Percentiles rank a stretch among this genome's conserved stretches.
phyloP scores from a whole-genome alignment of 2,888 invertebrate species.

The Mylabris sibirica region DNA sequence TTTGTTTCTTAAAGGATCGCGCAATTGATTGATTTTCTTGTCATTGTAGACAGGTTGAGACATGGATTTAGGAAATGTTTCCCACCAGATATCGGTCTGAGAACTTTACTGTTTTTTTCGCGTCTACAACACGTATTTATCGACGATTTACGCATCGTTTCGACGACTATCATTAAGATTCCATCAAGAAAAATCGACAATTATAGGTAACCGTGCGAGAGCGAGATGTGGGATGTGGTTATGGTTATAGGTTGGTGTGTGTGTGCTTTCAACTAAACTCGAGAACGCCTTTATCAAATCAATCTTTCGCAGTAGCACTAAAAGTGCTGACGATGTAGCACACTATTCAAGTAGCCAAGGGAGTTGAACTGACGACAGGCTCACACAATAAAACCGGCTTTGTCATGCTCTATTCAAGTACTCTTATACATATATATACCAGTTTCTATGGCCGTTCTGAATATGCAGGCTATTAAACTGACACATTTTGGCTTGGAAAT shows the following conservation, averaged over 20 bases:
- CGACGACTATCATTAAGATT: constrained; percentile 27
- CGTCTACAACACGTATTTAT: constrained; percentile 26
- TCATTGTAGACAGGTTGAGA: constrained; percentile 23
- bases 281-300: constrained; percentile 60
- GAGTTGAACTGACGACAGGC: constrained; percentile 36
- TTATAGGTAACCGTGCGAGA: neutral
- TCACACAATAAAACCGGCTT: constrained; percentile 54
- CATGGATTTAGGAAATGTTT: constrained; percentile 20
- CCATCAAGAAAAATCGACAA: constrained; percentile 1
- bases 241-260: constrained; percentile 36
- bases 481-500: constrained; percentile 22
- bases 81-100: constrained; percentile 28
- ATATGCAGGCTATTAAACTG: constrained; percentile 44
- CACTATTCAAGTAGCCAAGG: constrained; percentile 56
- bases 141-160: too few species aligned
- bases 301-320: constrained; percentile 57
- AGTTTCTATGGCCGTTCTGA: constrained; percentile 44
- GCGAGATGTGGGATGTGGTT: constrained; percentile 42
- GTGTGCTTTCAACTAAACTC: constrained; percentile 49
- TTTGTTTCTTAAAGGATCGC: neutral
- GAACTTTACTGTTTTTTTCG: constrained; percentile 23
- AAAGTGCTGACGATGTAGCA: constrained; percentile 59
- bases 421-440: constrained; percentile 45
- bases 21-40: constrained; percentile 26
- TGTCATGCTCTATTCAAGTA: constrained; percentile 54